Conservation (phyloP, 2,113 vertebrate genomes). For the Centropus unirufus region DNA sequence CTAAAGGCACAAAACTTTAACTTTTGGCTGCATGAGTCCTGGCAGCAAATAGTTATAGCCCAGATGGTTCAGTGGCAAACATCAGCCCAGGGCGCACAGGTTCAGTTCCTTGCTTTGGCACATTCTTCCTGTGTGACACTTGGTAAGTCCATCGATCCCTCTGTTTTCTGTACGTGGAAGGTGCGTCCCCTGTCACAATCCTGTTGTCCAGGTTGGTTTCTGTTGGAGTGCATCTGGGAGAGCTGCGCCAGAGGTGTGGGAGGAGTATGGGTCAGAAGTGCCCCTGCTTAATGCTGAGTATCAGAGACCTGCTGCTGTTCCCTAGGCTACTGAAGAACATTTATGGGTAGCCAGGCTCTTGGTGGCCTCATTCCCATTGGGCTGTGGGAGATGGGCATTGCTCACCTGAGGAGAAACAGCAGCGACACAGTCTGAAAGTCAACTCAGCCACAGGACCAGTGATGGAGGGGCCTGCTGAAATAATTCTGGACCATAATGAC, state of each 20-base stretch:
- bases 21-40: neutral
- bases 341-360: neutral
- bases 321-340: neutral
- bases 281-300: neutral
- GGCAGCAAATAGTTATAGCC: neutral
- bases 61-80: neutral
- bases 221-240: neutral
- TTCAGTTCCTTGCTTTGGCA: neutral
- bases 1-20: neutral
- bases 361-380: neutral
- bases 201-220: neutral
- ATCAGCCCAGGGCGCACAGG: neutral
- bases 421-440: fast-evolving
- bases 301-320: neutral
- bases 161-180: fast-evolving
- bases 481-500: neutral
- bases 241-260: neutral
- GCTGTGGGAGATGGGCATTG: neutral
- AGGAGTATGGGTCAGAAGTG: neutral
- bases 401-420: neutral
- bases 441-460: neutral
- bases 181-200: neutral
- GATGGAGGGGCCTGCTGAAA: neutral
- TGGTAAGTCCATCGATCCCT: neutral
- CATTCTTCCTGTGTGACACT: neutral